Evolutionary conservation across 2,888 invertebrate species (phyloP), one percentile per base, ranked within the genome.

Genomic region (Cryptocheilus praepositus): DNA sequence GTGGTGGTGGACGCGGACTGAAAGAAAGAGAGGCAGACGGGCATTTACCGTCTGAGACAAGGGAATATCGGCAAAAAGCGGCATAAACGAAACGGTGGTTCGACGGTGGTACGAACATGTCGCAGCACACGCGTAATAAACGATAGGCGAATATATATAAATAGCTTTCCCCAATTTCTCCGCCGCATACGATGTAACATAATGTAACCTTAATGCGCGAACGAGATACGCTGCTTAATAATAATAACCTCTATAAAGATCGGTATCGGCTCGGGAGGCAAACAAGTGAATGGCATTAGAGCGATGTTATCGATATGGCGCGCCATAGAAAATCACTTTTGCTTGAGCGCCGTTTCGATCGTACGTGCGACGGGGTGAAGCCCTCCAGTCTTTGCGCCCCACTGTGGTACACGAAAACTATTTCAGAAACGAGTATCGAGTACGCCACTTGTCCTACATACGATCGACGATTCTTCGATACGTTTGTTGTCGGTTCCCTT

Each of bases 281-380:
- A 87, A 88, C 88, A 87, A 85, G 87, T 81, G 85, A 87, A 87
- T 71, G 68, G 83, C 88, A 87, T 88, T 88, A 88, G 81, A 73
- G 67, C 70, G 82, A 82, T 83, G 80, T 82, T 87, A 86, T 87
- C 83, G 75, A 64, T 75, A 76, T 65, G 57, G 73, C 73, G 76
- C 74, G 72, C 83, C 67, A 84, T 83, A 83, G 85, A 87, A 85
- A 87, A 86, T 86, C 86, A 84, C 83, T 88, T 86, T 83, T 78
- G 79, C 80, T 76, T 72, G 62, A 79, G 66, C 66, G 67, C 64
- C 55, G 67, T 36, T 7, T 11, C 4, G 74, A 77, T 73, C 74
- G 64, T 81, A 80, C 76, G 76, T 49, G 53, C 76, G 25, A 25
- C 25, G 69, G 75, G 52, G 64, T 55, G 61, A 61, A 45, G 57